Percentiles rank a stretch among this genome's conserved stretches.
phyloP scores from a whole-genome alignment of 2,888 invertebrate species.

The Siphlonurus alternatus region DNA sequence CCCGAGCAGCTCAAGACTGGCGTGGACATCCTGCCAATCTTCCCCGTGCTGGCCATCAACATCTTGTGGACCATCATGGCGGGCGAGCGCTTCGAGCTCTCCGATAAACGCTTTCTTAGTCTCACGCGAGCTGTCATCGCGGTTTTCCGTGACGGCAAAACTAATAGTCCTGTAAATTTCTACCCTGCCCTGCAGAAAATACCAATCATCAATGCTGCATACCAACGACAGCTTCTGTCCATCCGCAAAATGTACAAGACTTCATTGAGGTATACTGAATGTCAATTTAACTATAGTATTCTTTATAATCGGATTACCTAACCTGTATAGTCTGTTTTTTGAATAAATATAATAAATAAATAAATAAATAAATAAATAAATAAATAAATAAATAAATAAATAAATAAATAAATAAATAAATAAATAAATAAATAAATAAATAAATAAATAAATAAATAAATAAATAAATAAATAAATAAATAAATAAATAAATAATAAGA shows the following conservation, averaged over 20 bases:
- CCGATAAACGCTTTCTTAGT: neutral
- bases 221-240: neutral
- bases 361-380: too few relatives aligned
- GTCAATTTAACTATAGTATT: too few relatives aligned
- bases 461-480: neutral
- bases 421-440: too few relatives aligned
- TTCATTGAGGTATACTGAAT: neutral
- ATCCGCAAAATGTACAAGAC: neutral
- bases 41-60: slow-evolving; percentile 37
- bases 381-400: too few relatives aligned
- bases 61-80: slow-evolving; percentile 36
- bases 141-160: neutral
- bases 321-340: too few relatives aligned
- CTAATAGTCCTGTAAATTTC: neutral
- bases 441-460: too few relatives aligned
- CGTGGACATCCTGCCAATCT: slow-evolving; percentile 33
- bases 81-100: slow-evolving; percentile 24
- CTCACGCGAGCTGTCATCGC: neutral
- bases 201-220: neutral
- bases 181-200: neutral
- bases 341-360: too few relatives aligned
- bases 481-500: neutral
- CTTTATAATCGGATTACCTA: too few relatives aligned
- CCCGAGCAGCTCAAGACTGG: too few relatives aligned
- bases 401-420: too few relatives aligned